Evolutionary conservation across 2,797 vertebrate genomes (phyloP).

Genomic region (Catamblyrhynchus diadema): DNA sequence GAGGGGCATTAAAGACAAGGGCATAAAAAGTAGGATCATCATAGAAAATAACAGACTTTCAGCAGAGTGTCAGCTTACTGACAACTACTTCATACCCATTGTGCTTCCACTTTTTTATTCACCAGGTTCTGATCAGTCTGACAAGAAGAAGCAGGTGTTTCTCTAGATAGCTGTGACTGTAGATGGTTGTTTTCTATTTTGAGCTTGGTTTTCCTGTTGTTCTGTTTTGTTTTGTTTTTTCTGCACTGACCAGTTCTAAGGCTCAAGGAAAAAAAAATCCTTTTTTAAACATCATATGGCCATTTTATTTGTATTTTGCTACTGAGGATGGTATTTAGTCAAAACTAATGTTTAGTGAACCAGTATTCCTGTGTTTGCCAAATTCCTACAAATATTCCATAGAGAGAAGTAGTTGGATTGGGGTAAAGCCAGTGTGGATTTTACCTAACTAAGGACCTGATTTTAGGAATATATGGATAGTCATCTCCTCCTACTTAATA

Average conservation of each 20-base stretch:
- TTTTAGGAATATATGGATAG: neutral
- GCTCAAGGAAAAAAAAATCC: accelerated
- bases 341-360: neutral
- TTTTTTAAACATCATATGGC: neutral
- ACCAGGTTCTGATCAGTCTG: neutral
- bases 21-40: neutral
- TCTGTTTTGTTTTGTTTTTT: neutral
- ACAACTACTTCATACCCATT: neutral
- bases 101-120: neutral
- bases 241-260: neutral
- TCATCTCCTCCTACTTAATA: neutral
- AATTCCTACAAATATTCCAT: neutral
- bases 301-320: neutral
- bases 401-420: neutral
- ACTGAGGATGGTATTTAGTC: neutral
- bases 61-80: neutral
- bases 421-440: neutral
- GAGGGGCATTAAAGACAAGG: neutral
- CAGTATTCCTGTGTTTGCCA: neutral
- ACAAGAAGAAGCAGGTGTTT: neutral
- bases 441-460: neutral
- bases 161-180: neutral
- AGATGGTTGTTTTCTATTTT: neutral
- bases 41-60: neutral
- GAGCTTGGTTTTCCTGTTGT: accelerated